phyloP scores from a whole-genome alignment of 2,797 vertebrate genomes.

The Silurus aristotelis region DNA sequence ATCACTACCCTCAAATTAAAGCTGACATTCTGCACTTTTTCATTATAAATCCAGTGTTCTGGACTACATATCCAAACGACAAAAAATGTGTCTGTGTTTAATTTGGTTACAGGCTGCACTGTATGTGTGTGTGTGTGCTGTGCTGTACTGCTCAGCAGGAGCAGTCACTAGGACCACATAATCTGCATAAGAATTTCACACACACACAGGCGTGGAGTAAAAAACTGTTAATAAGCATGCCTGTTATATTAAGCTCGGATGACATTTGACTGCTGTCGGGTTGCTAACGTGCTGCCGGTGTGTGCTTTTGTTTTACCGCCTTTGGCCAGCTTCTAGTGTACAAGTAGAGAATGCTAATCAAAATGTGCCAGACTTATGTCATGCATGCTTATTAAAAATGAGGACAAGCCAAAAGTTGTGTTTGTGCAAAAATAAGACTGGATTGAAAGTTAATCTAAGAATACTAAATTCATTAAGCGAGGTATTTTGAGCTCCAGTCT shows the following conservation, averaged over 20 bases:
- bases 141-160: constrained; percentile 42
- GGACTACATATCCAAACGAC: constrained; percentile 10
- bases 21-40: constrained; percentile 5
- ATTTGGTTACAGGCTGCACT: constrained; percentile 23
- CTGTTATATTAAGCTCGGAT: constrained; percentile 43
- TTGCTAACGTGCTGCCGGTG: constrained; percentile 7
- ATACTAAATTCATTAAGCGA: constrained; percentile 10
- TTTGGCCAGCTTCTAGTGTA: constrained; percentile 9
- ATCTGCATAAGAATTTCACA: constrained; percentile 51
- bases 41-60: constrained; percentile 11
- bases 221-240: constrained; percentile 48
- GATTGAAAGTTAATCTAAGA: background rate
- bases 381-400: background rate
- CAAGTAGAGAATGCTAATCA: background rate
- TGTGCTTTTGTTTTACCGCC: constrained; percentile 17
- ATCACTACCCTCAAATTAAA: background rate
- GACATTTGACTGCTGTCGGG: constrained; percentile 38
- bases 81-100: constrained; percentile 27
- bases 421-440: background rate
- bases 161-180: constrained; percentile 50
- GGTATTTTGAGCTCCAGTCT: constrained; percentile 23
- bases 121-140: constrained; percentile 13
- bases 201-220: constrained; percentile 38
- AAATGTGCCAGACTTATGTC: constrained; percentile 19
- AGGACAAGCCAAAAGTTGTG: background rate